Evolutionary conservation across 2,797 vertebrate species (phyloP).

Genomic region (Gadopsis marmoratus): DNA sequence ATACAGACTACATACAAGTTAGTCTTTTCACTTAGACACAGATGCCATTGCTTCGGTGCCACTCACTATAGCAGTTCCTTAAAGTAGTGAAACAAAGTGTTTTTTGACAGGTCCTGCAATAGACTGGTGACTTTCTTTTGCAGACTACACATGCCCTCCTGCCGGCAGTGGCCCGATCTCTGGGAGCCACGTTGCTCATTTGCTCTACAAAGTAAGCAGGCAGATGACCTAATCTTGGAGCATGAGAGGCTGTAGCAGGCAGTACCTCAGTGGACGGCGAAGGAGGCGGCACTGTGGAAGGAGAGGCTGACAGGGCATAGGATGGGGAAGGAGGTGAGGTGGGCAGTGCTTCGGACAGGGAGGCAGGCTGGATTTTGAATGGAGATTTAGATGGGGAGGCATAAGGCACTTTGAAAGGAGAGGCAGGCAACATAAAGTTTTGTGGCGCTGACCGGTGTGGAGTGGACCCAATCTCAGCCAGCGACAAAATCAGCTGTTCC

Average conservation of each 20-base stretch:
- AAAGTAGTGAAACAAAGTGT: slow-evolving; percentile 69
- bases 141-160: slow-evolving; percentile 69
- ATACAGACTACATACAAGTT: not conserved
- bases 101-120: slow-evolving; percentile 71
- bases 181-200: slow-evolving; percentile 65
- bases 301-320: not conserved
- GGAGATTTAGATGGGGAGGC: slow-evolving; percentile 1
- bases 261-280: not conserved
- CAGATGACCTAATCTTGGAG: slow-evolving; percentile 59
- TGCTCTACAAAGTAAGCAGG: slow-evolving; percentile 67
- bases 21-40: slow-evolving; percentile 34
- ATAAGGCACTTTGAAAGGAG: slow-evolving; percentile 24
- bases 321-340: slow-evolving; percentile 5
- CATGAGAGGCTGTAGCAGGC: not conserved
- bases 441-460: slow-evolving; percentile 53
- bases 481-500: slow-evolving; percentile 64
- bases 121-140: slow-evolving; percentile 70
- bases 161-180: slow-evolving; percentile 59
- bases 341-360: not conserved
- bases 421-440: slow-evolving; percentile 35
- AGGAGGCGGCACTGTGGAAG: not conserved
- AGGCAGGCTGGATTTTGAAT: not conserved
- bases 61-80: slow-evolving; percentile 73
- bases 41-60: slow-evolving; percentile 63
- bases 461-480: slow-evolving; percentile 67